Base-by-base conservation (phyloP, 2,888 invertebrate genomes). In the Microctonus hyperodae region DNA sequence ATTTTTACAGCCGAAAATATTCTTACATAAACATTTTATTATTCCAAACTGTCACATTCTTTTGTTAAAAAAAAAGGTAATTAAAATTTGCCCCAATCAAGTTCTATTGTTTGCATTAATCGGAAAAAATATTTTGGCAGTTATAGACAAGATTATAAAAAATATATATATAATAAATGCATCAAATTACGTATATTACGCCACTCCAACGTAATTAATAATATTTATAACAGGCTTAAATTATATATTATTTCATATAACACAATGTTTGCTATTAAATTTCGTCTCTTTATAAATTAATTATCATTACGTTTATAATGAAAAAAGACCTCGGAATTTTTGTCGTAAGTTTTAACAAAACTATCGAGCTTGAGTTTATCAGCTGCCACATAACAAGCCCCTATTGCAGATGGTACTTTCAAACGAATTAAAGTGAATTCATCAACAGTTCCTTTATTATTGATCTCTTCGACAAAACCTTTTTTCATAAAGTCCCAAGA, bases 361-460 rank as follows among this genome's bases (percentile, higher is more conserved):
- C 94, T 82, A 9, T 86, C 82, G 75, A 88, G 88, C 62, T 88
- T 82, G 0, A 91, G 85, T 68, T 88, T 88, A 76, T 92, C 91
- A 0, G 95, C 93, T 0, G 92, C 96, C 37, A 96, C 85, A 85
- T 93, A 93, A 0, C 93, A 93, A 0, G 97, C 95, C 0, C 97
- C 97, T 72, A 93, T 86, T 0, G 96, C 96, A 71, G 92, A 90
- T 0, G 91, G 90, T 0, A 91, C 91, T 13, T 89, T 91, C 16
- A 96, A 86, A 20, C 87, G 87, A 13, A 94, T 86, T 10, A 97
- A 84, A 4, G 88, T 87, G 22, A 92, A 79, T 75, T 89, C 87
- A 5, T 85, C 77, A 2, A 90, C 74, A 9, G 86, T 82, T 58
- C n/a, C n/a, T n/a, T 84, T 75, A 9, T 83, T 75, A 5, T 85